A percentile compares a stretch with the other conserved stretches of the same genome.
These are phyloP conservation scores for Stenopsyche tienmushanensis DNA, from an alignment of 1,140 invertebrate genomes.

Conservation along the genomic window DNA sequence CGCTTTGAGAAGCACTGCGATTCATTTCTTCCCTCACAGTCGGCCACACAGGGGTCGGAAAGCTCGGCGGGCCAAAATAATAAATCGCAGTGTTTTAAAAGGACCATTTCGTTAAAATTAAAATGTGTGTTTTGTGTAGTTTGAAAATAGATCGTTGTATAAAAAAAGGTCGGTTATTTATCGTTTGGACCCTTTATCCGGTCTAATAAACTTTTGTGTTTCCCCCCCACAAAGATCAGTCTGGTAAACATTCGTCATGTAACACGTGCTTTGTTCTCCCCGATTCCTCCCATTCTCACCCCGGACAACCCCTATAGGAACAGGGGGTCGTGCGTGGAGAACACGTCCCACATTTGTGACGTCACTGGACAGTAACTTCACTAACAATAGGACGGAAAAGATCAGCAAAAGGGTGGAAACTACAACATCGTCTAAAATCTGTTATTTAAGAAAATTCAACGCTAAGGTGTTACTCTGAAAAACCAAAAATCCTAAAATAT, in stretches of 20 bases:
- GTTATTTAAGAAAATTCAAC: no score
- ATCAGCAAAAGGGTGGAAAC: neutral
- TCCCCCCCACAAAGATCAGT: slow-evolving; percentile 8
- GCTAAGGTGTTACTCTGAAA: no score
- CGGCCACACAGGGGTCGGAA: neutral
- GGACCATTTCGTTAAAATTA: slow-evolving; percentile 13
- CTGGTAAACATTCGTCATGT: slow-evolving; percentile 8
- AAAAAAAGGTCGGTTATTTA: slow-evolving; percentile 26
- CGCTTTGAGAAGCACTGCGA: no score
- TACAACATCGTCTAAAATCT: no score
- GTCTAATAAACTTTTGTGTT: slow-evolving; percentile 21
- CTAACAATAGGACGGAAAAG: neutral
- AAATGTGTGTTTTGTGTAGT: slow-evolving; percentile 22
- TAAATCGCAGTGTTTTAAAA: slow-evolving; percentile 8
- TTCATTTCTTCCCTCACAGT: neutral
- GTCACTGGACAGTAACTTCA: neutral
- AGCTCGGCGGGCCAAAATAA: neutral
- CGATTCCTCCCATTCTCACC: slow-evolving; percentile 1
- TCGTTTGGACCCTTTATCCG: slow-evolving; percentile 15
- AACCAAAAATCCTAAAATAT: no score
- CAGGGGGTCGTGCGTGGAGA: neutral
- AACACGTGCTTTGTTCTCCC: slow-evolving; percentile 8
- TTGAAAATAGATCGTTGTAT: slow-evolving; percentile 17
- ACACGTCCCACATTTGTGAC: neutral
- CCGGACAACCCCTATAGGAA: neutral